Evolutionary conservation across 2,797 vertebrate species (phyloP), one percentile per base, ranked within the genome.

Genomic region (Nyctibius grandis): DNA sequence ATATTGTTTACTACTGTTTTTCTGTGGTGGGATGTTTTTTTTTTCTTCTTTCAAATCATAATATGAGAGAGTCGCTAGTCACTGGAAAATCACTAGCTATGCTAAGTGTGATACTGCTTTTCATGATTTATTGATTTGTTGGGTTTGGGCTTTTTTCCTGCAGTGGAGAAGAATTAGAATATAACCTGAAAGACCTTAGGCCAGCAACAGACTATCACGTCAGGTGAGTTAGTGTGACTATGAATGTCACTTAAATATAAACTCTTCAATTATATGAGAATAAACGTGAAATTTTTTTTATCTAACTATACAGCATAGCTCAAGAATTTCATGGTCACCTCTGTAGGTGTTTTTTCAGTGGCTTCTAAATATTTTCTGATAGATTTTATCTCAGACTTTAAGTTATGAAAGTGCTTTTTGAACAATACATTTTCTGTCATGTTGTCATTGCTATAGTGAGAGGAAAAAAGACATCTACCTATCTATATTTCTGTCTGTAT

Each of bases 161-260:
- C 95, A 99, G 99, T 95, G 99, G 99, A 91, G 99, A 99, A 98
- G 99, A 99, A 96, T 97, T 99, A 98, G 99, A 99, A 97, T 99
- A 98, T 96, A 98, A 98, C 97, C 98, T 99, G 97, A 99, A 99
- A 98, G 99, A 99, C 97, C 98, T 99, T 94, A 98, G 99, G 98
- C 99, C 99, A 94, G 99, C 99, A 70, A 99, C 99, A 59, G 99
- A 99, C 97, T 99, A 99, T 98, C 98, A 99, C 1, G 98, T 99
- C 98, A 99, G 99, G 99, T 99, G 98, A 98, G 99, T 96, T 48
- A 75, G 9, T 22, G 12, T 36, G 34, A 51, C 50, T 26, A 2
- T 61, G 17, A 65, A 81, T 19, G 15, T 67, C 26, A 64, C 34
- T 89, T 67, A 45, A 72, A 31, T 79, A 40, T 21, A 47, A 76